These are phyloP conservation scores for Xiphophorus couchianus DNA, from an alignment of 2,113 vertebrate species.

Conservation along the genomic window DNA sequence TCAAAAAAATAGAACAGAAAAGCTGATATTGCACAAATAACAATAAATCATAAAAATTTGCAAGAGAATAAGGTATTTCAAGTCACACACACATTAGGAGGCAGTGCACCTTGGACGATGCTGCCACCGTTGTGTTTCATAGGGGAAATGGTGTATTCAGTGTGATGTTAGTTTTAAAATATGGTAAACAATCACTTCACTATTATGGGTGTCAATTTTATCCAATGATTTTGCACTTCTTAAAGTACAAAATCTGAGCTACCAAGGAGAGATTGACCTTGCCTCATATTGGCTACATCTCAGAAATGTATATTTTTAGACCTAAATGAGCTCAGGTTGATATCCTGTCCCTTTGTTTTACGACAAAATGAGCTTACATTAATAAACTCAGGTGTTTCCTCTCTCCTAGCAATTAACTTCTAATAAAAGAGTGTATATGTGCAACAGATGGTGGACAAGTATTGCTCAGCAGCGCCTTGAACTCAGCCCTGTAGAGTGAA, in stretches of 20 bases:
- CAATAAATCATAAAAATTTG: too few species aligned
- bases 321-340: not conserved
- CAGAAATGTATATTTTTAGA: not conserved
- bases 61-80: too few species aligned
- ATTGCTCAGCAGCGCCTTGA: not conserved
- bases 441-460: slow-evolving; percentile 39
- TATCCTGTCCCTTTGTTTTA: slow-evolving; percentile 38
- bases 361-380: slow-evolving; percentile 29
- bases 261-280: not conserved
- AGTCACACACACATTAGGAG: too few species aligned
- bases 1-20: too few species aligned
- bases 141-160: too few species aligned
- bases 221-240: not conserved
- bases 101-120: too few species aligned
- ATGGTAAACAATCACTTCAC: not conserved
- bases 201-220: too few species aligned
- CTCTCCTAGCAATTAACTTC: slow-evolving; percentile 17
- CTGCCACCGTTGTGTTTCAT: too few species aligned
- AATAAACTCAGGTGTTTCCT: slow-evolving; percentile 20
- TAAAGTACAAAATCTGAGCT: not conserved
- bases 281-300: not conserved
- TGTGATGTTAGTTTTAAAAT: not conserved
- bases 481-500: not conserved
- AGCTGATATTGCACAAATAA: too few species aligned
- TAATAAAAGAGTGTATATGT: slow-evolving; percentile 4